Conservation (phyloP, 2,888 invertebrate genomes). For the Nomada ferruginata region DNA sequence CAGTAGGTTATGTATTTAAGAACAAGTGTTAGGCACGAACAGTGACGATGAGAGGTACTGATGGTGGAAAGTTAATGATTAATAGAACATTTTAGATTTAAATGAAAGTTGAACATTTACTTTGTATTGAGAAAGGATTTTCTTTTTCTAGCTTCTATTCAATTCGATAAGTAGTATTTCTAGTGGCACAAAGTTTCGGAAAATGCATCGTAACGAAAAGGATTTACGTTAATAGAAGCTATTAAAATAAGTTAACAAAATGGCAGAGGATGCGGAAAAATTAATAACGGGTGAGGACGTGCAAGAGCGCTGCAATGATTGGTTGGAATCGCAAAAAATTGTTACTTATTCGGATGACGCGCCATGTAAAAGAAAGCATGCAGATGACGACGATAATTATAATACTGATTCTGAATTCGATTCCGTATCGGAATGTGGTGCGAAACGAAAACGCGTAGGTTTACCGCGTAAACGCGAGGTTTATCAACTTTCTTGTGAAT, state of each 20-base stretch:
- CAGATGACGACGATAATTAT: constrained; percentile 75
- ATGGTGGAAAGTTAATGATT: constrained; percentile 5
- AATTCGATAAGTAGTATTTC: neutral
- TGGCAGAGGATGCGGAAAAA: constrained; percentile 40
- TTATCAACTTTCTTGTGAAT: constrained; percentile 86
- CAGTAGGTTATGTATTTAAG: constrained; percentile 43
- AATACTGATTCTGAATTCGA: constrained; percentile 82
- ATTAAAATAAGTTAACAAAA: constrained; percentile 1
- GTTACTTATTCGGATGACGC: constrained; percentile 45
- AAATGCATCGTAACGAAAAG: neutral
- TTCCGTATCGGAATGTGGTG: constrained; percentile 81
- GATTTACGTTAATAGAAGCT: neutral
- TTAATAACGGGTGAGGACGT: constrained; percentile 75
- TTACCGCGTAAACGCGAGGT: constrained; percentile 80
- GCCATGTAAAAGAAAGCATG: constrained; percentile 64
- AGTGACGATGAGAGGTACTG: constrained; percentile 8
- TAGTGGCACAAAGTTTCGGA: neutral
- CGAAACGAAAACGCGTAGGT: constrained; percentile 75
- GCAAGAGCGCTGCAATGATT: constrained; percentile 76
- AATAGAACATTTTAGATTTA: neutral
- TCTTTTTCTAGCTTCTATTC: neutral
- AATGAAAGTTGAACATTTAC: neutral
- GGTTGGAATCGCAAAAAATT: constrained; percentile 77
- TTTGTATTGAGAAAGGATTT: neutral
- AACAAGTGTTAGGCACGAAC: neutral